Base-by-base conservation (phyloP, 2,113 vertebrate species). In the Zosterops pallidus region DNA sequence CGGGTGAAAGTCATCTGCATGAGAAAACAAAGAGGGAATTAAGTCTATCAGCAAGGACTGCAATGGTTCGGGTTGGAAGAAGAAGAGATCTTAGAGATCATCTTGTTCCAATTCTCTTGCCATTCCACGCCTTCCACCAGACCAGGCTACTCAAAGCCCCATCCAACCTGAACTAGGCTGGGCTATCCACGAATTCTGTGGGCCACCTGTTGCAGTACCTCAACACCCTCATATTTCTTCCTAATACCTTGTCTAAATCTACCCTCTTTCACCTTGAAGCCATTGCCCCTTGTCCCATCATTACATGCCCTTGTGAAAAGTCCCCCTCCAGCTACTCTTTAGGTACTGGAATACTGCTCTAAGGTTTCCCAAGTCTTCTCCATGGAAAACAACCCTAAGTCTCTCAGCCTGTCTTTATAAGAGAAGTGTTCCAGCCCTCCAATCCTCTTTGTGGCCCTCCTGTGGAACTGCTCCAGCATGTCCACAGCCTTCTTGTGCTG, bases 21-120 rank as follows among this genome's bases (percentile, higher is more conserved):
- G 3, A 33, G 1, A 2, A 1, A 75, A 35, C 1, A 1, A 67
- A 77, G 33, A 39, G 28, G 22, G 12, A 63, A 21, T 15, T 57
- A 80, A 93, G 23, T 4, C 1, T 35, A 12, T 83, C 76, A 86
- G 13, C 35, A 89, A 85, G 28, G 31, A 57, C 52, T 33, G 17
- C 26, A 37, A 37, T 13, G 21, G 18, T 56, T 69, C 0, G 0
- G 2, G 10, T 28, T 49, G 25, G 31, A 76, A 49, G 39, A 89
- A 29, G 41, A 69, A 55, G 41, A 90, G 35, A 37, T 24, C n/a
- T 23, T 60, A 62, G 55, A 55, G n/a, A 62, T 42, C 25, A 35
- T 19, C 12, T 37, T 16, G 22, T 69, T 56, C 21, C 41, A 69
- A 2, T 12, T 5, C 5, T 42, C 56, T 55, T 63, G 41, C 18